These are phyloP conservation scores for Drosophila atripex DNA, from an alignment of 2,888 invertebrate genomes.

Conservation along the genomic window DNA sequence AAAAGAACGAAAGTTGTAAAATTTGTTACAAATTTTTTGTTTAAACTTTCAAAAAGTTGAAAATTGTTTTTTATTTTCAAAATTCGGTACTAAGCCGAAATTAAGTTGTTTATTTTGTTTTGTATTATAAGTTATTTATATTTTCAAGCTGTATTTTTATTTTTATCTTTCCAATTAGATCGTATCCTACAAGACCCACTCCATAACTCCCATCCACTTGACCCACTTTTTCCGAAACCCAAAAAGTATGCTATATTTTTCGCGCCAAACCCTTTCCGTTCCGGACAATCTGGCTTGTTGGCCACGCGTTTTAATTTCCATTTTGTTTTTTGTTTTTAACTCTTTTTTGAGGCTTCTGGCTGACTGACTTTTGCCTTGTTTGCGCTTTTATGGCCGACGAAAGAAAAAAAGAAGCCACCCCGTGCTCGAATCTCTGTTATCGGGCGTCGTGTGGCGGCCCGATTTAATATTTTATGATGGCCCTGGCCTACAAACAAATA, in stretches of 20 bases:
- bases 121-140: too few relatives aligned
- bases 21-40: background rate
- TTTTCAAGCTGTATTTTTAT: too few relatives aligned
- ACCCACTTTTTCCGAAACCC: background rate
- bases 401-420: conserved; percentile 16
- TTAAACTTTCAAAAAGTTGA: background rate
- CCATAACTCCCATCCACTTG: background rate
- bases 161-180: background rate
- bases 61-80: background rate
- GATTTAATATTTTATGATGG: conserved; percentile 32
- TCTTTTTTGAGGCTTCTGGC: conserved; percentile 2
- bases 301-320: background rate
- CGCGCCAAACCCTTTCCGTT: background rate
- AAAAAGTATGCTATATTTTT: background rate
- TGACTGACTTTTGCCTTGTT: conserved; percentile 15
- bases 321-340: background rate
- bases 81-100: too few relatives aligned
- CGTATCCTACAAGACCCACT: background rate
- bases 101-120: too few relatives aligned
- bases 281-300: background rate
- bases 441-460: conserved; percentile 42
- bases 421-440: conserved; percentile 24
- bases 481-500: conserved; percentile 41
- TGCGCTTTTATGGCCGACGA: conserved; percentile 17
- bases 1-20: background rate